Percentiles rank a stretch among this genome's conserved stretches.
Conservation (phyloP, 2,797 vertebrate species). For the Anniella stebbinsi region DNA sequence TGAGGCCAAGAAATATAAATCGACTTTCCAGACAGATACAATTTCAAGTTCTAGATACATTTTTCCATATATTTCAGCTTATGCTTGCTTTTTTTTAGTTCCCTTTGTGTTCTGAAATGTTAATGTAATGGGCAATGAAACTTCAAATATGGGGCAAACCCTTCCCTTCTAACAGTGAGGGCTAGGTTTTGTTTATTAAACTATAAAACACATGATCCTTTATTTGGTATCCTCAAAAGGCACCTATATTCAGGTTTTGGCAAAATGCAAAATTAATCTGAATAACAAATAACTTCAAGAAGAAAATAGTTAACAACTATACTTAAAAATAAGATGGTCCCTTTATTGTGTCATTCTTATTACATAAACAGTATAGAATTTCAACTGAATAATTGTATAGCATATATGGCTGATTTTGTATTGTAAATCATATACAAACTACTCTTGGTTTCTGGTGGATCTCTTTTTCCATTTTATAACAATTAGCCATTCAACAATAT, state of each 20-base stretch:
- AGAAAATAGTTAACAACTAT: not conserved
- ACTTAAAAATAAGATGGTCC: not conserved
- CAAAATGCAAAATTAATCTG: not conserved
- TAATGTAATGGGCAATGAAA: not conserved
- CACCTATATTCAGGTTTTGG: not conserved
- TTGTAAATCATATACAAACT: conserved; percentile 27
- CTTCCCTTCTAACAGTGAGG: not conserved
- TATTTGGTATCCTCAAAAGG: not conserved
- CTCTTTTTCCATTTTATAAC: conserved; percentile 57
- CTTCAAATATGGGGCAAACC: not conserved
- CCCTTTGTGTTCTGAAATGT: not conserved
- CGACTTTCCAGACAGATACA: conserved; percentile 7
- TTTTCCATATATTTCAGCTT: not conserved
- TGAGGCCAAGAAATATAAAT: not conserved
- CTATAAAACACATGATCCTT: not conserved
- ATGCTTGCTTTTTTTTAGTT: conserved; percentile 15
- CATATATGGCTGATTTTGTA: conserved; percentile 45
- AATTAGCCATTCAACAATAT: not conserved
- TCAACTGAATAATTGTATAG: not conserved
- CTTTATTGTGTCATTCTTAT: not conserved
- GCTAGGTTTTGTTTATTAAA: not conserved
- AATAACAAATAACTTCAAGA: not conserved
- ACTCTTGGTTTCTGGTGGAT: conserved; percentile 42
- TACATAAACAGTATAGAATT: not conserved
- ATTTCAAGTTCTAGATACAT: not conserved